Conservation (phyloP, 2,113 vertebrate genomes). For the Artemisiospiza belli region DNA sequence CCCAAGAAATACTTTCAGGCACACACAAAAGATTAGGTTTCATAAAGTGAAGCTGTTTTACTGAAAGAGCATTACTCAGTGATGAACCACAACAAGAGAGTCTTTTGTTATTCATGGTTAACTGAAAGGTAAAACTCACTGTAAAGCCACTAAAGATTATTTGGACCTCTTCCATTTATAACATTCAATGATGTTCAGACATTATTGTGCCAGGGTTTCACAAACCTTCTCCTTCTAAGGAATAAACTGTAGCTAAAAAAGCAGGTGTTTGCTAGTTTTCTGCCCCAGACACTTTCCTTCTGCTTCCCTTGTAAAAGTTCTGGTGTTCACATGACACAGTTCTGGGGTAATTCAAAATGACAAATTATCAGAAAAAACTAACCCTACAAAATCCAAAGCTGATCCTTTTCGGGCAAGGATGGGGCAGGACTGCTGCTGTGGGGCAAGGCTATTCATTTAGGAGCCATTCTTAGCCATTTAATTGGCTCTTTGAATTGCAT, state of each 20-base stretch:
- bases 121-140: neutral
- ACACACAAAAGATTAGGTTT: neutral
- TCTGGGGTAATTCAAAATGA: neutral
- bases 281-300: neutral
- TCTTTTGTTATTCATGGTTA: neutral
- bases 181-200: neutral
- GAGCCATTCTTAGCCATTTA: neutral
- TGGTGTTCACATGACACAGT: neutral
- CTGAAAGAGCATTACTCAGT: neutral
- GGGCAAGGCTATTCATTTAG: neutral
- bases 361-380: neutral
- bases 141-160: neutral
- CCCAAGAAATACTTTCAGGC: neutral
- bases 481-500: neutral
- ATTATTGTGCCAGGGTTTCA: neutral
- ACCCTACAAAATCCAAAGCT: neutral
- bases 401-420: neutral
- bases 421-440: neutral
- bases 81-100: neutral
- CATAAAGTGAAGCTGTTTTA: neutral
- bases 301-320: neutral
- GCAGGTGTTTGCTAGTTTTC: neutral
- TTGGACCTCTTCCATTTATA: neutral
- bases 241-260: neutral
- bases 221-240: neutral